Percentiles rank a stretch among this genome's conserved stretches.
These are phyloP conservation scores for Passer montanus DNA, from an alignment of 2,113 vertebrate genomes.

Conservation along the genomic window DNA sequence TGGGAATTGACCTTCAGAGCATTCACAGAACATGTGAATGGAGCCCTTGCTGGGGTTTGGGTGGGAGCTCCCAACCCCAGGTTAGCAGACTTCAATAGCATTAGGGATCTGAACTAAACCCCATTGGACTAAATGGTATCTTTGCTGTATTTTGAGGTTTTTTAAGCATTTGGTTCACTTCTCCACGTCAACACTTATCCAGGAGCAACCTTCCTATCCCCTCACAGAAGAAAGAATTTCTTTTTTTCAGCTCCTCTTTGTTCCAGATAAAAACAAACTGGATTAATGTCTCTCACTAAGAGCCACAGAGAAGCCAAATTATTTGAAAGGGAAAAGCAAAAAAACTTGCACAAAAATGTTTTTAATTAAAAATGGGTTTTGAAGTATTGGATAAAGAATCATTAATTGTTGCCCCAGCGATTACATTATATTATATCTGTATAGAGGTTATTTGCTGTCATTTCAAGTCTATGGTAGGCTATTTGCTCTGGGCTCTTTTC, in stretches of 20 bases:
- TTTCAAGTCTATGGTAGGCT: neutral
- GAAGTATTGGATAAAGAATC: constrained; percentile 14
- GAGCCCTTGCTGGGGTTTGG: neutral
- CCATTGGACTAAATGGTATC: neutral
- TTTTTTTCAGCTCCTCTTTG: neutral
- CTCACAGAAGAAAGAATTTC: neutral
- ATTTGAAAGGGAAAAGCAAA: constrained; percentile 10
- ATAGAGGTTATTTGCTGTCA: constrained; percentile 12
- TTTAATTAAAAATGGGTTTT: constrained; percentile 34
- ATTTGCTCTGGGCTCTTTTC: neutral
- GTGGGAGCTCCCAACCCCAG: neutral
- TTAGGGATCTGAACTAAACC: neutral
- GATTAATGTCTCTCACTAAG: neutral
- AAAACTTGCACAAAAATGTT: neutral
- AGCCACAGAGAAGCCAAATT: neutral
- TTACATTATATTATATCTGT: neutral
- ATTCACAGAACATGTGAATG: neutral
- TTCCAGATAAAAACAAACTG: neutral
- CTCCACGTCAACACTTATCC: neutral
- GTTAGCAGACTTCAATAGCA: neutral
- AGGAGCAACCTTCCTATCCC: neutral
- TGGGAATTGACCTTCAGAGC: neutral
- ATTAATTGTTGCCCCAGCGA: neutral
- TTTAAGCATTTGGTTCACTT: neutral
- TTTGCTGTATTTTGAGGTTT: neutral